Evolutionary conservation across 1,140 invertebrate genomes (phyloP), one percentile per base, ranked within the genome.

Genomic region (Theocolax elegans): DNA sequence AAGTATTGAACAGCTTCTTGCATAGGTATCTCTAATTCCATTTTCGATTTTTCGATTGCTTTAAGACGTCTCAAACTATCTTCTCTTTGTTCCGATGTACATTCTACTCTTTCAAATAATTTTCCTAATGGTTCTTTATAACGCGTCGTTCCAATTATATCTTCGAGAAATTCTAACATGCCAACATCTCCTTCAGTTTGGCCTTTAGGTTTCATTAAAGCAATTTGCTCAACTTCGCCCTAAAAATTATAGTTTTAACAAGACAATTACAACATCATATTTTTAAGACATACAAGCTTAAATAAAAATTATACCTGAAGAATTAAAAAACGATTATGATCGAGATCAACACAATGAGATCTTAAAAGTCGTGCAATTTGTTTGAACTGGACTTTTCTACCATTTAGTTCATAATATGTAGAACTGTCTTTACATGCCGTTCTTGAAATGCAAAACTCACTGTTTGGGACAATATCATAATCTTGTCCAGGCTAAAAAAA

Each of bases 191-290:
- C 90, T 77, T 96, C 95, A 23, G 84, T 91, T 72, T 89, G 89
- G 0, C 88, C 95, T 87, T 98, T 99, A 0, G 97, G 93, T 80
- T 99, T 99, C 97, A 99, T 99, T 91, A 99, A 91, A 4, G 98
- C 92, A 77, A 99, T 99, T 82, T 98, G 97, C 86, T 99, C 98
- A 1, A 99, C 98, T 90, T 99, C 98, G 51, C 98, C 98, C 94
- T 97, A 77, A 74, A 75, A 46, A 73, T 51, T 73, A 73, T 56
- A 9, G 53, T 62, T 69, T 62, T 46, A 17, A 29, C 9, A 49
- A 67, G 51, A 54, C n/a, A n/a, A n/a, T n/a, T n/a, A 60, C 31
- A 35, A 6, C 10, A 10, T 6, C 31, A 35, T 35, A 4, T 6
- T 6, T 35, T 10, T 17, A 17, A 53, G 58, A 25, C 51, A n/a